phyloP scores from a whole-genome alignment of 2,113 vertebrate species.

The Onychorhynchus coronatus region DNA sequence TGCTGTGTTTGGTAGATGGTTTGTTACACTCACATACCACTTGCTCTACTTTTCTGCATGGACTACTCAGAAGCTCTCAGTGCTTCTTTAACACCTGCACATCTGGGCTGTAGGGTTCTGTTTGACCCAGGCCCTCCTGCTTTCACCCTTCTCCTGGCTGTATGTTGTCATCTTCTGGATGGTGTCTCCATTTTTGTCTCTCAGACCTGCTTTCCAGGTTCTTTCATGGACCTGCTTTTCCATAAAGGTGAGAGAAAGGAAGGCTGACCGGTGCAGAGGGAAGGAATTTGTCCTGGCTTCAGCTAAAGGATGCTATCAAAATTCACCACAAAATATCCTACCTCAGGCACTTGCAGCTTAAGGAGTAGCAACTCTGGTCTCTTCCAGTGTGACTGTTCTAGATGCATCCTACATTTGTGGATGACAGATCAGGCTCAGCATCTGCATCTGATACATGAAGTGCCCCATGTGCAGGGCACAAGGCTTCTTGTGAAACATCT shows the following conservation, averaged over 20 bases:
- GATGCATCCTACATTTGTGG: accelerated
- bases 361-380: neutral
- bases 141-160: accelerated
- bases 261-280: neutral
- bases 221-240: neutral
- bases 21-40: accelerated
- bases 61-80: neutral
- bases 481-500: neutral
- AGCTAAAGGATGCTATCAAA: accelerated
- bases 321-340: neutral
- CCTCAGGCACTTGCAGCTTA: neutral
- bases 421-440: neutral
- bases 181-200: neutral
- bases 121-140: accelerated
- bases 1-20: neutral
- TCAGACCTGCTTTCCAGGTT: neutral
- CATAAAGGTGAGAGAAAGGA: neutral
- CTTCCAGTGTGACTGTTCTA: neutral
- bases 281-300: neutral
- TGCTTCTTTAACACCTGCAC: neutral
- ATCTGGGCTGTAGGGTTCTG: neutral
- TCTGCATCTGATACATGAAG: accelerated
- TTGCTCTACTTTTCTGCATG: neutral
- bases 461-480: no score
- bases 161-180: neutral